Percentiles rank a stretch among this genome's conserved stretches.
Evolutionary conservation across 92 coral and sea anemone species (phyloP).

Genomic region (Siderastrea siderea): DNA sequence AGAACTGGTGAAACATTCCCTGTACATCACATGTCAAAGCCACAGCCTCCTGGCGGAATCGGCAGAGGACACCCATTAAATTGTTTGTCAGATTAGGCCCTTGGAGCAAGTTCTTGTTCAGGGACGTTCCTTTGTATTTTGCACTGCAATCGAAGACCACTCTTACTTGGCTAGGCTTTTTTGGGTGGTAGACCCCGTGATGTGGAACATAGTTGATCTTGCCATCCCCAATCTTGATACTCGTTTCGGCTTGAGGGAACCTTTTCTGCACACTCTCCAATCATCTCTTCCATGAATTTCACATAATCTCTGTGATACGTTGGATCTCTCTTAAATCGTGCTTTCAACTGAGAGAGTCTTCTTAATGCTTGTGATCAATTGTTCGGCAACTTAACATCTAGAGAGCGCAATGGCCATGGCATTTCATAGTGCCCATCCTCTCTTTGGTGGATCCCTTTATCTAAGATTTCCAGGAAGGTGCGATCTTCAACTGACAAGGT

Average conservation of each 20-base stretch:
- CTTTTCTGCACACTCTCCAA: slow-evolving; percentile 60
- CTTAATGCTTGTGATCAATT: slow-evolving; percentile 48
- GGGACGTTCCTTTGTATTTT: slow-evolving; percentile 29
- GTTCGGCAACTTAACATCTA: slow-evolving; percentile 26
- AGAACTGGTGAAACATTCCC: too few species aligned
- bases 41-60: slow-evolving; percentile 35
- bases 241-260: too few species aligned
- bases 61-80: slow-evolving; percentile 33
- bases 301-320: slow-evolving; percentile 54
- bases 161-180: slow-evolving; percentile 43
- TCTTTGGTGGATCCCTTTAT: slow-evolving; percentile 51
- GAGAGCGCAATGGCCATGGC: slow-evolving; percentile 52
- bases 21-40: slow-evolving; percentile 40
- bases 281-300: slow-evolving; percentile 67
- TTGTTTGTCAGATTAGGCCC: slow-evolving; percentile 41
- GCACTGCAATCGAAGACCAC: slow-evolving; percentile 66
- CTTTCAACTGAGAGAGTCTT: slow-evolving; percentile 36
- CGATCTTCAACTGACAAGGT: slow-evolving; percentile 54
- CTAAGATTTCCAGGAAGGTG: slow-evolving; percentile 44
- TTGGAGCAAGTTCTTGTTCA: slow-evolving; percentile 34
- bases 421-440: slow-evolving; percentile 70
- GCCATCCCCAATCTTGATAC: slow-evolving; percentile 1
- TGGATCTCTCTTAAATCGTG: slow-evolving; percentile 53
- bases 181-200: slow-evolving; percentile 53
- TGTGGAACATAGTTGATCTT: slow-evolving; percentile 56